Base-by-base conservation (phyloP, 2,888 invertebrate genomes). In the Leucophenga montana region DNA sequence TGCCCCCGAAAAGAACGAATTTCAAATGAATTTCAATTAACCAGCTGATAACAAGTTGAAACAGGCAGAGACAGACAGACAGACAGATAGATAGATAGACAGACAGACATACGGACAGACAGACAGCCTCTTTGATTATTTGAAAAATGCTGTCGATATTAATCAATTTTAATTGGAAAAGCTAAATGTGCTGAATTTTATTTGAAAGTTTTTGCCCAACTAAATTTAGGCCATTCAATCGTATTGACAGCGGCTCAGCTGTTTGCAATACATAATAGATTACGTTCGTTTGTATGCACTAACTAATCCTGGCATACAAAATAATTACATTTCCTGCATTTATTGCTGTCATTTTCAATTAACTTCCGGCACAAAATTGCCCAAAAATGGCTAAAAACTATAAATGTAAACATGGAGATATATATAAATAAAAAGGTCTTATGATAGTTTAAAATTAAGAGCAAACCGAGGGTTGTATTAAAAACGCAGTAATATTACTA, bases 291-390 rank as follows among this genome's bases (percentile, higher is more conserved):
- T 18, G 20, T n/a, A 11, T 53, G 53, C n/a, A 8, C 39, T 1
- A 11, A 22, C 22, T 57, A 57, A 57, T 2, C 2, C 57, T 27
- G 20, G n/a, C 27, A 57, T 31, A 61, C 39, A 61, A 75, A 72
- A 69, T 73, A 76, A 79, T 83, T 77, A 73, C 67, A 73, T 75
- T 77, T 75, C 62, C 72, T 73, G 69, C 54, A 70, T 75, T 74
- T 75, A 75, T 72, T 69, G 67, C 68, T 70, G 73, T 68, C 66
- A 74, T 75, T 75, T 77, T 80, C 75, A 77, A 80, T 80, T 76
- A 74, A 74, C 66, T 71, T 76, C 73, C 76, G 73, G 73, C 73
- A 68, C 44, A 18, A 57, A 57, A 50, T 50, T 16, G 50, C 50
- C 8, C n/a, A 50, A 57, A 57, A 61, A 39, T 13, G 9, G 16